Conservation (phyloP, 2,888 invertebrate genomes). For the Pterostichus madidus region DNA sequence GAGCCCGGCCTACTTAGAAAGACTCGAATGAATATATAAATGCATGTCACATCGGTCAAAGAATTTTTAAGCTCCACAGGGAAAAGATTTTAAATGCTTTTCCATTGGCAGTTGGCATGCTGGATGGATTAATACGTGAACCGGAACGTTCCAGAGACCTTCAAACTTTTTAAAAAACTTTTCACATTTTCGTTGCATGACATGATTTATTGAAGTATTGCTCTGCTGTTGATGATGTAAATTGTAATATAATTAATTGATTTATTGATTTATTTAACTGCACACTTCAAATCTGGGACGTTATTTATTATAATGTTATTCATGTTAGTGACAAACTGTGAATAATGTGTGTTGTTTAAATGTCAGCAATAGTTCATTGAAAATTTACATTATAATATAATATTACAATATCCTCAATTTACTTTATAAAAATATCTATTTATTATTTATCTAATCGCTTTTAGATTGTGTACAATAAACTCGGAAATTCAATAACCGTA, state of each 20-base stretch:
- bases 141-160: slow-evolving; percentile 27
- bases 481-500: background rate
- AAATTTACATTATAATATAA: slow-evolving; percentile 52
- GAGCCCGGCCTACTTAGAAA: slow-evolving; percentile 36
- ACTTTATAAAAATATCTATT: background rate
- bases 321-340: slow-evolving; percentile 33
- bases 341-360: slow-evolving; percentile 42
- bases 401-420: slow-evolving; percentile 2
- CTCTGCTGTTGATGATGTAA: slow-evolving; percentile 13
- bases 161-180: slow-evolving; percentile 7
- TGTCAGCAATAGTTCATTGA: slow-evolving; percentile 47
- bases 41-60: slow-evolving; percentile 60
- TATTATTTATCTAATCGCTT: slow-evolving; percentile 1
- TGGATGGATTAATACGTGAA: slow-evolving; percentile 53
- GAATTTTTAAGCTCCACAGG: slow-evolving; percentile 54
- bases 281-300: background rate
- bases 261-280: slow-evolving; percentile 42
- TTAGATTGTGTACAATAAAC: background rate
- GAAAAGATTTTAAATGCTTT: slow-evolving; percentile 57
- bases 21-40: slow-evolving; percentile 55
- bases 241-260: slow-evolving; percentile 37
- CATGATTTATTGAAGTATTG: slow-evolving; percentile 18
- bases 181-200: background rate
- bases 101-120: slow-evolving; percentile 50
- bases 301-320: slow-evolving; percentile 52